Conservation (phyloP, 1,140 invertebrate genomes). For the Dendroctonus valens region DNA sequence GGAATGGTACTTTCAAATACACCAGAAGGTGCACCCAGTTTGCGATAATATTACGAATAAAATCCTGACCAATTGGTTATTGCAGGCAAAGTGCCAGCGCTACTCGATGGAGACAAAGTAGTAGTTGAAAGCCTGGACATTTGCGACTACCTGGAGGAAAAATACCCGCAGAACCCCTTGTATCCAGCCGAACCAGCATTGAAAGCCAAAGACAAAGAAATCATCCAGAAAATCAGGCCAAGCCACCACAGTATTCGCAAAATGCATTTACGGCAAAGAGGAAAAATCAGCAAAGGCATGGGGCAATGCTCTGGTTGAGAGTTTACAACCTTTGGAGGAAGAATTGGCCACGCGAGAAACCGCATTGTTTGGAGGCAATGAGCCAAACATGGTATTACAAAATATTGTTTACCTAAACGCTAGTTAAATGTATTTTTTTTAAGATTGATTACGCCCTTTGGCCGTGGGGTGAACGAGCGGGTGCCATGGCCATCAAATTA, state of each 20-base stretch:
- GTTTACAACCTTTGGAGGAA: slow-evolving; percentile 64
- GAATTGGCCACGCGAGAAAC: slow-evolving; percentile 64
- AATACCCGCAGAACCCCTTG: slow-evolving; percentile 68
- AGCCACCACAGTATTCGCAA: slow-evolving; percentile 44
- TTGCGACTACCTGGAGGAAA: slow-evolving; percentile 82
- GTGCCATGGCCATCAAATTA: slow-evolving; percentile 55
- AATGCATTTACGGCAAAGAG: slow-evolving; percentile 36
- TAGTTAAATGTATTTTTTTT: slow-evolving; percentile 12
- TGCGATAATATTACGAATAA: background rate
- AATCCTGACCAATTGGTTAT: background rate
- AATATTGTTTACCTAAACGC: background rate
- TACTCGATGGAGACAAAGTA: slow-evolving; percentile 61
- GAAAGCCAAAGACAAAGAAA: slow-evolving; percentile 73
- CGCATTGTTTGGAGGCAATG: slow-evolving; percentile 65
- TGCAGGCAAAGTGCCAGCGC: slow-evolving; percentile 75
- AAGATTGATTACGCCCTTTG: slow-evolving; percentile 82
- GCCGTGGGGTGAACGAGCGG: slow-evolving; percentile 79
- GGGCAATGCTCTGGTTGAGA: slow-evolving; percentile 48
- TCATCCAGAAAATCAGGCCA: slow-evolving; percentile 66
- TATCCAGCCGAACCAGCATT: slow-evolving; percentile 69
- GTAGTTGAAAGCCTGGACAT: slow-evolving; percentile 81
- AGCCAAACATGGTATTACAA: slow-evolving; percentile 66
- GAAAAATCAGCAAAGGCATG: slow-evolving; percentile 40
- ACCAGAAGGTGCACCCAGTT: slow-evolving; percentile 51
- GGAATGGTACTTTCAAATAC: slow-evolving; percentile 72